These are phyloP conservation scores for Plebejus anna DNA, from an alignment of 2,888 invertebrate genomes.

Conservation along the genomic window DNA sequence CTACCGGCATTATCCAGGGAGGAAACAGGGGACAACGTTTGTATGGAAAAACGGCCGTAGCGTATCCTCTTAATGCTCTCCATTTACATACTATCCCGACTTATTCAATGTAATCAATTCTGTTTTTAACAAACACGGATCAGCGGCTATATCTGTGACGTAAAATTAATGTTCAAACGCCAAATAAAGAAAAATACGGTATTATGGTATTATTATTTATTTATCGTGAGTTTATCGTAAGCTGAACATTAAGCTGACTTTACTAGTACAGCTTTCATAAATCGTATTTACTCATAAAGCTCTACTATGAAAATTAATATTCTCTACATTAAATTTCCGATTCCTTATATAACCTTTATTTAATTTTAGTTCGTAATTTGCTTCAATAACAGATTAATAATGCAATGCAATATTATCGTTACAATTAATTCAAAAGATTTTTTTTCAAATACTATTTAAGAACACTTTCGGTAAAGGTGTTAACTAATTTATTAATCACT, in stretches of 20 bases:
- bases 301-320: not conserved
- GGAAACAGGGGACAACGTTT: too few relatives aligned
- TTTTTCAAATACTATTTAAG: not conserved
- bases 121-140: constrained; percentile 16
- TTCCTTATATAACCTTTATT: too few relatives aligned
- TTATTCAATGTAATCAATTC: constrained; percentile 26
- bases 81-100: constrained; percentile 6
- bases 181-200: not conserved
- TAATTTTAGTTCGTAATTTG: too few relatives aligned
- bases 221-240: not conserved
- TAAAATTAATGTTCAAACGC: not conserved
- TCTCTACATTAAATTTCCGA: too few relatives aligned
- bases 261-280: not conserved
- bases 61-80: not conserved
- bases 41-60: too few relatives aligned
- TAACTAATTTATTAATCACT: constrained; percentile 10
- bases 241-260: not conserved
- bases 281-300: not conserved
- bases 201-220: not conserved
- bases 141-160: not conserved
- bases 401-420: not conserved
- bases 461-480: not conserved
- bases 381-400: not conserved
- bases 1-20: too few relatives aligned
- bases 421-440: too few relatives aligned